Conservation (phyloP, 2,888 invertebrate genomes). For the Protonemura montana region DNA sequence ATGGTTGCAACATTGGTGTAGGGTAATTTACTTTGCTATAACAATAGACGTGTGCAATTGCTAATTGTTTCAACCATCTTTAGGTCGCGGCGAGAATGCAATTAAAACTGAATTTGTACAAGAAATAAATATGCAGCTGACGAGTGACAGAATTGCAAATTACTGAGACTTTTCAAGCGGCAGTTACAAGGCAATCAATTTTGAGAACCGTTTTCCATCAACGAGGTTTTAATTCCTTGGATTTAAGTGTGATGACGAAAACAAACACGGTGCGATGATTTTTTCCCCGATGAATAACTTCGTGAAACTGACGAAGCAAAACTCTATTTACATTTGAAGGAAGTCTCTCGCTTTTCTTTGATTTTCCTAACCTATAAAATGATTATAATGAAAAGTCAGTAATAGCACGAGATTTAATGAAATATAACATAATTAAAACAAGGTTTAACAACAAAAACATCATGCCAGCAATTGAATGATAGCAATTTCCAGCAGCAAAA, state of each 20-base stretch:
- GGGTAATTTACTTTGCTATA: not conserved
- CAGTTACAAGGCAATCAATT: not conserved
- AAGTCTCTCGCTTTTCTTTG: too few relatives aligned
- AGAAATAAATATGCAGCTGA: not conserved
- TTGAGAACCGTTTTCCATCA: not conserved
- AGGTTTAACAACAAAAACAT: not conserved
- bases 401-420: not conserved
- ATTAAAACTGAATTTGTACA: constrained; percentile 1
- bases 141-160: not conserved
- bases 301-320: too few relatives aligned
- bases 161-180: not conserved
- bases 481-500: not conserved
- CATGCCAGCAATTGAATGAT: not conserved
- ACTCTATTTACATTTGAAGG: too few relatives aligned
- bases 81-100: not conserved
- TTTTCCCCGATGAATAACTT: not conserved
- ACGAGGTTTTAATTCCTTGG: not conserved
- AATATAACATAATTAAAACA: not conserved
- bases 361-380: too few relatives aligned
- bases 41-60: constrained; percentile 19
- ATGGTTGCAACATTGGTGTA: not conserved
- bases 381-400: too few relatives aligned
- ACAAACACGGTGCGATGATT: not conserved
- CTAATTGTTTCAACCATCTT: not conserved
- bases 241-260: not conserved